A percentile compares a stretch with the other conserved stretches of the same genome.
Conservation (phyloP, 2,888 invertebrate genomes). For the Drosophila phalerata region DNA sequence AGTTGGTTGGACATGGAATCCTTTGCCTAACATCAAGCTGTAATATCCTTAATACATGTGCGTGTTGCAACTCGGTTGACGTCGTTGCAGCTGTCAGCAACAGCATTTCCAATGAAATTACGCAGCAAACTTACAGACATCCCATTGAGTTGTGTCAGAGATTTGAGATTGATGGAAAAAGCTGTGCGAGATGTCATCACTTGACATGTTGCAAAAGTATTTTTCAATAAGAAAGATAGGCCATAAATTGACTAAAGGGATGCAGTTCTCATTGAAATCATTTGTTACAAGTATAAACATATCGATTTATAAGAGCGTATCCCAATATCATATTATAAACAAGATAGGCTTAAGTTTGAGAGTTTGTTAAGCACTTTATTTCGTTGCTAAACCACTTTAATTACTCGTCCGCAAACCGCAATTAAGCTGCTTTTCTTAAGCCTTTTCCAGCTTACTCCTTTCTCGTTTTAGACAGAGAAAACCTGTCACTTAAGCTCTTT, state of each 20-base stretch:
- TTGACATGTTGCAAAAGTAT: conserved; percentile 2
- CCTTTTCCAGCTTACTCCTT: not conserved
- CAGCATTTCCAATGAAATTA: conserved; percentile 26
- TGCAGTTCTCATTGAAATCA: not conserved
- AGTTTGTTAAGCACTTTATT: conserved; percentile 31
- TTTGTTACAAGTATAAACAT: not conserved
- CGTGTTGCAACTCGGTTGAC: conserved; percentile 32
- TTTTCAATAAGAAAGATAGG: not conserved
- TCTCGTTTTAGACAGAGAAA: not conserved
- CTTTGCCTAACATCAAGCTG: not conserved
- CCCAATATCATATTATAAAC: not conserved
- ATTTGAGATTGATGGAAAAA: not conserved
- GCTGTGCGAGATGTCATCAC: not conserved
- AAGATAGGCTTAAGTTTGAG: not conserved
- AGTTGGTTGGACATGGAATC: too few relatives aligned
- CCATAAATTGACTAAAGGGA: not conserved
- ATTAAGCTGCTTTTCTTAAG: conserved; percentile 46
- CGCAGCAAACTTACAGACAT: conserved; percentile 6
- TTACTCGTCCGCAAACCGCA: conserved; percentile 40
- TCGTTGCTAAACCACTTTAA: conserved; percentile 28
- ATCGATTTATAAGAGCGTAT: not conserved
- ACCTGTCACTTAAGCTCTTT: conserved; percentile 27
- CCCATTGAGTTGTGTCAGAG: conserved; percentile 20
- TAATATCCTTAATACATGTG: conserved; percentile 19
- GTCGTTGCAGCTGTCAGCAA: conserved; percentile 48